These are phyloP conservation scores for Mechanitis messenoides DNA, from an alignment of 2,888 invertebrate species.

Conservation along the genomic window DNA sequence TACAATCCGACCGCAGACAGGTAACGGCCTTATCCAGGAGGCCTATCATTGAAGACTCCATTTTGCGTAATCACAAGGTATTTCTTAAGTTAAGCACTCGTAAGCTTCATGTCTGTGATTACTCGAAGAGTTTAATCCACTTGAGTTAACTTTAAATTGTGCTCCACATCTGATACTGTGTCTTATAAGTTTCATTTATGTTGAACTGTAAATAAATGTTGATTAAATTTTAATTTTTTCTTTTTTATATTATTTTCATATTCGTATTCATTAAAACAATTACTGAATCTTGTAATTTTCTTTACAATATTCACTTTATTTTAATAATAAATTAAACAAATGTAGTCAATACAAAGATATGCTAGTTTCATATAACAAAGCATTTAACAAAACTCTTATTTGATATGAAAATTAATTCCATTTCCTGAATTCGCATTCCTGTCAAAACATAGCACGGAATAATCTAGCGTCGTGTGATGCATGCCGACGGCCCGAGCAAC, in stretches of 20 bases:
- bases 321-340: no score
- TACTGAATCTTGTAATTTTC: no score
- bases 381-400: constrained; percentile 12
- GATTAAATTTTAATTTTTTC: no score
- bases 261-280: no score
- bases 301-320: no score
- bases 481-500: constrained; percentile 51
- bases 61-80: constrained; percentile 28
- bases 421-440: constrained; percentile 28
- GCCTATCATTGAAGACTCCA: constrained; percentile 28
- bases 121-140: constrained; percentile 17
- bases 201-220: no score
- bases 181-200: no score
- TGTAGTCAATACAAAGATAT: no score
- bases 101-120: constrained; percentile 18
- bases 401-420: constrained; percentile 8
- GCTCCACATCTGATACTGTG: no score
- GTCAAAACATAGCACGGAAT: constrained; percentile 37
- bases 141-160: constrained; percentile 2
- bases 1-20: constrained; percentile 29
- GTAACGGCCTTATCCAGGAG: constrained; percentile 30
- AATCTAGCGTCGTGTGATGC: constrained; percentile 45
- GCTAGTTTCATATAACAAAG: background rate
- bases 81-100: constrained; percentile 24
- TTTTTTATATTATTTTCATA: no score